A percentile compares a stretch with the other conserved stretches of the same genome.
phyloP scores from a whole-genome alignment of 2,888 invertebrate species.

The Lasioglossum morio region DNA sequence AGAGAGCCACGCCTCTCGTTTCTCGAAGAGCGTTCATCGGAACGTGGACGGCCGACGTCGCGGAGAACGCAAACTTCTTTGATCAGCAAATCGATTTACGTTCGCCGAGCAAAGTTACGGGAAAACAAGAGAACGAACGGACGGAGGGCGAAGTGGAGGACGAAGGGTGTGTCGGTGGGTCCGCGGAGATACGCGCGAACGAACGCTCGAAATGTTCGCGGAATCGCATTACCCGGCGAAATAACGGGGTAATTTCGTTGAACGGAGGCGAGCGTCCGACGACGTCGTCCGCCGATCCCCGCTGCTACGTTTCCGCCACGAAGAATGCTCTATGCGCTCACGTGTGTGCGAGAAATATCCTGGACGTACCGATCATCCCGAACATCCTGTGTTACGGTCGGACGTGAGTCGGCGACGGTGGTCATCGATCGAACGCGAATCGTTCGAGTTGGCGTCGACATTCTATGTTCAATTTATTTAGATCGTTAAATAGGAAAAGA shows the following conservation, averaged over 20 bases:
- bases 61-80: constrained; percentile 53
- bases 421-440: neutral
- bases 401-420: neutral
- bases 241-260: constrained; percentile 53
- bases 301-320: constrained; percentile 6
- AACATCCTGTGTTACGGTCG: neutral
- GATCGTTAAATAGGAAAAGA: neutral
- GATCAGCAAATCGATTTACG: constrained; percentile 69
- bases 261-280: constrained; percentile 36
- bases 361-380: neutral
- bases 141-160: neutral
- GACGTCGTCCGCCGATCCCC: constrained; percentile 13
- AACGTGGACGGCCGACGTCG: constrained; percentile 53
- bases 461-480: too few species aligned
- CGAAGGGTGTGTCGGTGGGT: neutral
- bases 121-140: constrained; percentile 45
- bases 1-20: neutral
- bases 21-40: neutral
- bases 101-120: constrained; percentile 59
- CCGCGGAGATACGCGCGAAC: constrained; percentile 12
- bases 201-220: constrained; percentile 39
- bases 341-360: constrained; percentile 1
- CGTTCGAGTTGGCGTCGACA: neutral
- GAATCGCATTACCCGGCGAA: constrained; percentile 61
- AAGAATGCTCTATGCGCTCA: neutral